Conservation (phyloP, 2,888 invertebrate species). For the Leptopilina drosophilae region DNA sequence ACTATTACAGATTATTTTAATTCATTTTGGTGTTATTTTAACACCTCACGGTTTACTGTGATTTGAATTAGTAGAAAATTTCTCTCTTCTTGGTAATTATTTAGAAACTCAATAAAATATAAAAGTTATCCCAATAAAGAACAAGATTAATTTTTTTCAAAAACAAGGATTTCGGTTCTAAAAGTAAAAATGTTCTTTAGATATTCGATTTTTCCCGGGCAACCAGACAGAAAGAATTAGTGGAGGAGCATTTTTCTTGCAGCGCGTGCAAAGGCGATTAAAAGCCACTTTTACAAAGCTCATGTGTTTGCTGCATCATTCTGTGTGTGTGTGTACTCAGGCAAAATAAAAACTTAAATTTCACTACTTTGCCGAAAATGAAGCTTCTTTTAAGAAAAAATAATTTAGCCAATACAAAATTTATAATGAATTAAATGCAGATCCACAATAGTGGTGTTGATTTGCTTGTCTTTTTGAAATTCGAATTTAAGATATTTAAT, state of each 20-base stretch:
- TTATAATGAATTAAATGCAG: too few relatives aligned
- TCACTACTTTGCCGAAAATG: background rate
- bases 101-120: too few relatives aligned
- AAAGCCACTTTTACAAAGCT: slow-evolving; percentile 51
- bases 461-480: too few relatives aligned
- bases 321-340: background rate
- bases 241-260: slow-evolving; percentile 38
- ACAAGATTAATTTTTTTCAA: too few relatives aligned
- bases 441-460: too few relatives aligned
- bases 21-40: too few relatives aligned
- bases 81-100: too few relatives aligned
- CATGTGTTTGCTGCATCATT: background rate
- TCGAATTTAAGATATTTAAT: too few relatives aligned
- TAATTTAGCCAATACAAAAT: background rate
- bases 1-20: too few relatives aligned
- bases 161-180: too few relatives aligned
- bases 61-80: too few relatives aligned
- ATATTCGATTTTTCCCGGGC: background rate
- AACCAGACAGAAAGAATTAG: slow-evolving; percentile 8
- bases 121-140: background rate
- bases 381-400: background rate
- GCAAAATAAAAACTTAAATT: background rate
- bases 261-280: slow-evolving; percentile 51
- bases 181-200: background rate
- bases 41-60: too few relatives aligned